phyloP scores from a whole-genome alignment of 2,113 vertebrate genomes.

The Phoxinus phoxinus region DNA sequence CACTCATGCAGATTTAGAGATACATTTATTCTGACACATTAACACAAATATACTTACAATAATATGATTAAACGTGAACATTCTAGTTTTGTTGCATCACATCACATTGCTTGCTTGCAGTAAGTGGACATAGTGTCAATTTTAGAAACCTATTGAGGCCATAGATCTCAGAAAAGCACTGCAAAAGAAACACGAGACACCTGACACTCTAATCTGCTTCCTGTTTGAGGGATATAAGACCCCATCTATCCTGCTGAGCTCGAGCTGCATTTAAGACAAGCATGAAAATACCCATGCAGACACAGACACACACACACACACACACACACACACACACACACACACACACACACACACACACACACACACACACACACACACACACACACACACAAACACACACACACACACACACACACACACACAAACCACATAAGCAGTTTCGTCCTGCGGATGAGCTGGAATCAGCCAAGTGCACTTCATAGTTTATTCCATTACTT shows the following conservation, averaged over 20 bases:
- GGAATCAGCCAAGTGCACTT: conserved; percentile 69
- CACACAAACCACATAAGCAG: conserved; percentile 58
- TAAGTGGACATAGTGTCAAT: neutral
- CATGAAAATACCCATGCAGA: conserved; percentile 34
- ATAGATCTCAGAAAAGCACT: neutral
- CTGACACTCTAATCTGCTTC: conserved; percentile 9
- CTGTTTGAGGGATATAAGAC: conserved; percentile 27
- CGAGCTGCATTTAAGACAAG: neutral
- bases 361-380: conserved; percentile 32
- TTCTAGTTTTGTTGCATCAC: neutral
- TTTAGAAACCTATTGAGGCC: conserved; percentile 1
- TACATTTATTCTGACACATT: neutral
- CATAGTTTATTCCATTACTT: conserved; percentile 70
- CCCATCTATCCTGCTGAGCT: conserved; percentile 12
- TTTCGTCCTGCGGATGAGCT: conserved; percentile 62
- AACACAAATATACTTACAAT: neutral
- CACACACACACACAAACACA: conserved; percentile 33
- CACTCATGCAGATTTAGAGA: neutral
- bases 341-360: conserved; percentile 40
- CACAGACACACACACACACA: conserved; percentile 29
- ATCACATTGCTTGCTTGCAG: neutral
- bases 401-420: conserved; percentile 27
- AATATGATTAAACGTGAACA: neutral
- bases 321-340: conserved; percentile 20
- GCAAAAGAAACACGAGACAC: conserved; percentile 16